Evolutionary conservation across 2,797 vertebrate genomes (phyloP).

Genomic region (Pangasius larnaudii): DNA sequence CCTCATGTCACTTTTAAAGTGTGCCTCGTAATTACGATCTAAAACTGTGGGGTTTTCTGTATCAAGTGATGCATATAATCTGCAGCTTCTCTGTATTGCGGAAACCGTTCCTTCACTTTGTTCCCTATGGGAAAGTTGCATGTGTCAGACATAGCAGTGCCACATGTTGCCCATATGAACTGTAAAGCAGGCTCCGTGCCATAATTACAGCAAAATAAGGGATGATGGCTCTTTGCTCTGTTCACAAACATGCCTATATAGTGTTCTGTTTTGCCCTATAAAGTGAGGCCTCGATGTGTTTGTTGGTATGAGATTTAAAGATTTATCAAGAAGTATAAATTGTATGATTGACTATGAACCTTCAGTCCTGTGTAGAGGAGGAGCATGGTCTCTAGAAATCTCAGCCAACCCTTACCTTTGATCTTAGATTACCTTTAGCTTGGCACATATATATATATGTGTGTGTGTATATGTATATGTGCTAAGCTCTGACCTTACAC

Average conservation of each 20-base stretch:
- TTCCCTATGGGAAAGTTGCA: conserved; percentile 78
- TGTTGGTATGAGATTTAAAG: conserved; percentile 49
- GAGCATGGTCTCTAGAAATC: conserved; percentile 11
- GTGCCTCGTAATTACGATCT: conserved; percentile 48
- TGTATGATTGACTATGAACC: conserved; percentile 22
- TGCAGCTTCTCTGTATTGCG: conserved; percentile 40
- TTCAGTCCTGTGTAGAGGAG: background rate
- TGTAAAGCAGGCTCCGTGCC: conserved; percentile 52
- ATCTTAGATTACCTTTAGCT: conserved; percentile 12
- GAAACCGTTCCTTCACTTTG: conserved; percentile 69
- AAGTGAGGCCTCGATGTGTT: conserved; percentile 59
- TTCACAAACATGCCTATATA: background rate
- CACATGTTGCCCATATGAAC: conserved; percentile 69
- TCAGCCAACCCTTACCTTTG: conserved; percentile 26
- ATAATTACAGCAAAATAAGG: background rate
- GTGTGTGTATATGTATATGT: background rate
- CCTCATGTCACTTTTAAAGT: conserved; percentile 41
- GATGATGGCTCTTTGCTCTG: background rate
- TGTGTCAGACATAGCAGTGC: conserved; percentile 65
- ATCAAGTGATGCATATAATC: conserved; percentile 33
- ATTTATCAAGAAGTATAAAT: conserved; percentile 25
- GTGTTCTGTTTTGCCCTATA: conserved; percentile 39
- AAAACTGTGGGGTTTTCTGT: conserved; percentile 36
- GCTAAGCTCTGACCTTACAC: background rate
- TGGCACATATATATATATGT: too few relatives aligned